A percentile compares a stretch with the other conserved stretches of the same genome.
Conservation (phyloP, 2,113 vertebrate genomes). For the Hypocryptadius cinnamomeus region DNA sequence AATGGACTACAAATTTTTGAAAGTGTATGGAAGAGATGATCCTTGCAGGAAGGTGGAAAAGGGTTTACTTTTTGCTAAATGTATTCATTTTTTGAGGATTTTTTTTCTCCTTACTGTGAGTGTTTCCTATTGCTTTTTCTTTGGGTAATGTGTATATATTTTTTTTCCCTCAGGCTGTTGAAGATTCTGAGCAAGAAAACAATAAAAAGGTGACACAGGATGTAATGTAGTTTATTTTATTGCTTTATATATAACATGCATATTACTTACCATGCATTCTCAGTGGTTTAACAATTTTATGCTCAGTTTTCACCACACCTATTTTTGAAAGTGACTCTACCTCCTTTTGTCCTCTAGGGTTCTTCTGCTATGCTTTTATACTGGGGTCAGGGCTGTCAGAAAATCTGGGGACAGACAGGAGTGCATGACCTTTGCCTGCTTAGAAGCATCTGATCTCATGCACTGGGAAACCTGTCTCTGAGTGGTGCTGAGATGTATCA, state of each 20-base stretch:
- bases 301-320: not conserved
- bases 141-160: slow-evolving; percentile 63
- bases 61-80: not conserved
- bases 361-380: not conserved
- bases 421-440: not conserved
- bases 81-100: not conserved
- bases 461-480: not conserved
- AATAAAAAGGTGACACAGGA: slow-evolving; percentile 87
- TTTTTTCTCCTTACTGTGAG: not conserved
- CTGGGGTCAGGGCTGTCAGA: not conserved
- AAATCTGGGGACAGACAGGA: not conserved
- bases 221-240: slow-evolving; percentile 34
- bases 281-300: not conserved
- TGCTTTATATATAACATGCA: not conserved
- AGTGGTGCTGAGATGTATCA: not conserved
- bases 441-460: not conserved
- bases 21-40: not conserved
- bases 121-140: slow-evolving; percentile 34
- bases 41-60: not conserved
- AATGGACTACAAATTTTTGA: not conserved
- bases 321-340: not conserved
- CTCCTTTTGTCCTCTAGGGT: not conserved
- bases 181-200: slow-evolving; percentile 91
- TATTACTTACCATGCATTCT: slow-evolving; percentile 7
- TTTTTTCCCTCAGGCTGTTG: slow-evolving; percentile 76